Evolutionary conservation across 2,797 vertebrate genomes (phyloP).

Genomic region (Smutsia temminckii): DNA sequence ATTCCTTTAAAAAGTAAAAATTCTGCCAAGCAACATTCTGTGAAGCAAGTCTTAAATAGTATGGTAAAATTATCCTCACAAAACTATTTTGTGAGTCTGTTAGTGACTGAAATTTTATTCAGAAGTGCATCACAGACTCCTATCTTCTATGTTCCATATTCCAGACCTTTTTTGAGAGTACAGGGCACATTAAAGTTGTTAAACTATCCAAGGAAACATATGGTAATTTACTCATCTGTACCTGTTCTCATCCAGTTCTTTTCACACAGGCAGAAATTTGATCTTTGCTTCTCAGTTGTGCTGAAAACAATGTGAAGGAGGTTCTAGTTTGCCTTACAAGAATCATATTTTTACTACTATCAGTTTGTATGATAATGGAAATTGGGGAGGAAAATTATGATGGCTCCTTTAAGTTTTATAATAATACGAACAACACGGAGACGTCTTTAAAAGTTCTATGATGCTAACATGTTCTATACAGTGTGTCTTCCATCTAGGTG

Average conservation of each 20-base stretch:
- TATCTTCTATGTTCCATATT: neutral
- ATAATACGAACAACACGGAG: slow-evolving; percentile 54
- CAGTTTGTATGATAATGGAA: slow-evolving; percentile 15
- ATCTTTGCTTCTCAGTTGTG: neutral
- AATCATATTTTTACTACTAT: slow-evolving; percentile 19
- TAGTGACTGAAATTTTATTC: slow-evolving; percentile 25
- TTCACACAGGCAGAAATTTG: neutral
- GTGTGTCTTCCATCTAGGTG: slow-evolving; percentile 67
- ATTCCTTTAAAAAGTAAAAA: neutral
- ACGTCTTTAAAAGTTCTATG: slow-evolving; percentile 69
- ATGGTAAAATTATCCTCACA: neutral
- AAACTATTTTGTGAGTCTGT: neutral
- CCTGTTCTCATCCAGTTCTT: neutral
- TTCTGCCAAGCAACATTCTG: neutral
- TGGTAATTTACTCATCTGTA: neutral
- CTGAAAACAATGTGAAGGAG: slow-evolving; percentile 43
- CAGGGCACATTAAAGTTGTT: neutral
- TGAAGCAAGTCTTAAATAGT: neutral
- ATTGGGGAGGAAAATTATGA: slow-evolving; percentile 49
- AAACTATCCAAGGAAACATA: neutral
- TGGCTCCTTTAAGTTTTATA: slow-evolving; percentile 65
- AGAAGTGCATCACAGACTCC: neutral
- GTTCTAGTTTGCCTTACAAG: slow-evolving; percentile 36
- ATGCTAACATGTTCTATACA: slow-evolving; percentile 43
- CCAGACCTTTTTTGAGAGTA: neutral